Conservation (phyloP, 2,113 vertebrate genomes). For the Channa maculata region DNA sequence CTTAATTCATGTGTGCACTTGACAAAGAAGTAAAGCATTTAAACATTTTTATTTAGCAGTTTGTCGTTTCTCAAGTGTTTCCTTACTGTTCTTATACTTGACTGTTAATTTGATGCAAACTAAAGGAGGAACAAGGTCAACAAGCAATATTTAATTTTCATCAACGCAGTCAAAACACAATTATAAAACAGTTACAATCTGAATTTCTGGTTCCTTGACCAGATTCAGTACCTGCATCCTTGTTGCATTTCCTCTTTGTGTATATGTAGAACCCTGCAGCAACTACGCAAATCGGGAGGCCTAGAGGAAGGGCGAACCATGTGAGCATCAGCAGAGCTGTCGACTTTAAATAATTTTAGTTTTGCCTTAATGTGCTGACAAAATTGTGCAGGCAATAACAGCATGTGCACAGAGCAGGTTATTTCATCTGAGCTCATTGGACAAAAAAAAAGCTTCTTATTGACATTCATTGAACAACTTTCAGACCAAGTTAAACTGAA, state of each 20-base stretch:
- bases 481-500: conserved; percentile 65
- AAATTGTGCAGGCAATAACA: neutral
- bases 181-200: too few species aligned
- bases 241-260: conserved; percentile 49
- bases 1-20: neutral
- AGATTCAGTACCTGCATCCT: conserved; percentile 36
- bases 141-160: too few species aligned
- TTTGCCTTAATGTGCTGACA: neutral
- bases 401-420: conserved; percentile 43
- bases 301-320: conserved; percentile 43
- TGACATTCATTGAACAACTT: neutral
- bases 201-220: neutral
- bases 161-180: neutral
- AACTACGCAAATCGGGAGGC: conserved; percentile 27
- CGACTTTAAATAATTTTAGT: neutral
- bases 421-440: conserved; percentile 11
- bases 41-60: too few species aligned
- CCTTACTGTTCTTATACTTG: conserved; percentile 58
- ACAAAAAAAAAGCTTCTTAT: conserved; percentile 28
- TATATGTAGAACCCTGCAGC: conserved; percentile 38
- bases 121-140: too few species aligned
- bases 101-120: conserved; percentile 34
- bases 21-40: too few species aligned
- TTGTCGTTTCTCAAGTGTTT: neutral
- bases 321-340: conserved; percentile 39